Percentiles rank a stretch among this genome's conserved stretches.
Conservation (phyloP, 2,113 vertebrate species). For the Diglossa brunneiventris region DNA sequence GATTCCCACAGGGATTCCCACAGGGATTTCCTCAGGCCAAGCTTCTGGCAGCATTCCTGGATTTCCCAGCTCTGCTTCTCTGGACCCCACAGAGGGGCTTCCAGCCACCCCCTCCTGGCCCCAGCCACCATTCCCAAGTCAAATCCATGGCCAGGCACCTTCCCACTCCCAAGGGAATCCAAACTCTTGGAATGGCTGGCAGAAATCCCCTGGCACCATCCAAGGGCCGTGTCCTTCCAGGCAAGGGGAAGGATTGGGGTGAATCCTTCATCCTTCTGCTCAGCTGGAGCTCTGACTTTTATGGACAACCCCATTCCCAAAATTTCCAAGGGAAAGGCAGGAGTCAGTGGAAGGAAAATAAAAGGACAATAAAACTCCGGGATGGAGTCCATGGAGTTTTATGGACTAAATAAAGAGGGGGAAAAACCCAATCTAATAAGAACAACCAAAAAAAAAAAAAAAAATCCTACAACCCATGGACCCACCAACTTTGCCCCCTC, state of each 20-base stretch:
- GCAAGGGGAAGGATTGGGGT: background rate
- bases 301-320: background rate
- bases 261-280: background rate
- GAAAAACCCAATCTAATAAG: fast-evolving
- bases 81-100: fast-evolving
- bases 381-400: background rate
- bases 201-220: background rate
- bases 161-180: background rate
- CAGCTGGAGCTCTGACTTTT: background rate
- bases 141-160: background rate
- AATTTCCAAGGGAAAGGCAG: background rate
- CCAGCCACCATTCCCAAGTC: background rate
- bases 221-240: background rate
- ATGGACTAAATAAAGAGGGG: fast-evolving
- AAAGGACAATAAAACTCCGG: background rate
- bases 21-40: background rate
- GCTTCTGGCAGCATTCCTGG: background rate
- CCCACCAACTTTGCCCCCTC: background rate
- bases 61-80: background rate
- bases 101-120: background rate
- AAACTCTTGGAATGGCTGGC: background rate
- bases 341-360: background rate
- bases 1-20: no score
- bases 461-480: fast-evolving
- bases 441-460: background rate